Conservation (phyloP, 2,113 vertebrate species). For the Sclerurus mexicanus region DNA sequence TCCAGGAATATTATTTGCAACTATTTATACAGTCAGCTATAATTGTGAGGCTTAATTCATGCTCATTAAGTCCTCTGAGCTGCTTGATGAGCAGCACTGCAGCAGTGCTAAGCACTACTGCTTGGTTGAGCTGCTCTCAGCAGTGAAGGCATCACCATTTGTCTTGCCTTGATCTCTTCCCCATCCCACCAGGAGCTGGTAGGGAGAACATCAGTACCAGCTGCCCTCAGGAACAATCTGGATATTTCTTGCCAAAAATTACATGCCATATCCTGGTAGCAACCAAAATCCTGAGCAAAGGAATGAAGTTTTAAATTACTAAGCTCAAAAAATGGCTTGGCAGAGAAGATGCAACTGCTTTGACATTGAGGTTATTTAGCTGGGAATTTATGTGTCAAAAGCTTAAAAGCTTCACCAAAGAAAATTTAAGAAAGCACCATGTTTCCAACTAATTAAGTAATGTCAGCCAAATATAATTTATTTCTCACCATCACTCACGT, state of each 20-base stretch:
- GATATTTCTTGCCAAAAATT: background rate
- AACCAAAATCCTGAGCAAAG: background rate
- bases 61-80: background rate
- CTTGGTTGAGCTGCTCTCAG: background rate
- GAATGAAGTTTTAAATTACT: constrained; percentile 24
- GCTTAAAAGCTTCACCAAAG: constrained; percentile 70
- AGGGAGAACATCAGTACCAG: background rate
- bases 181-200: background rate
- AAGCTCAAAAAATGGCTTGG: constrained; percentile 8
- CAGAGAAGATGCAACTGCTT: background rate
- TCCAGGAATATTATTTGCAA: constrained; percentile 3
- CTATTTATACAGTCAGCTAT: background rate
- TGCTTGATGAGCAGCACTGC: background rate
- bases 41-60: background rate
- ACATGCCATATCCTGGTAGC: background rate
- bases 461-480: constrained; percentile 72
- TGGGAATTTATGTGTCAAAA: constrained; percentile 71
- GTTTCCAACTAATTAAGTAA: constrained; percentile 76
- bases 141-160: background rate
- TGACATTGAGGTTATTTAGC: constrained; percentile 61
- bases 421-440: constrained; percentile 67
- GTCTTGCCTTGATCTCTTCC: background rate
- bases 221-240: background rate
- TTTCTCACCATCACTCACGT: constrained; percentile 65
- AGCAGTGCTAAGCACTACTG: background rate